phyloP scores from a whole-genome alignment of 2,888 invertebrate genomes.

The Drosophila vallismaia region DNA sequence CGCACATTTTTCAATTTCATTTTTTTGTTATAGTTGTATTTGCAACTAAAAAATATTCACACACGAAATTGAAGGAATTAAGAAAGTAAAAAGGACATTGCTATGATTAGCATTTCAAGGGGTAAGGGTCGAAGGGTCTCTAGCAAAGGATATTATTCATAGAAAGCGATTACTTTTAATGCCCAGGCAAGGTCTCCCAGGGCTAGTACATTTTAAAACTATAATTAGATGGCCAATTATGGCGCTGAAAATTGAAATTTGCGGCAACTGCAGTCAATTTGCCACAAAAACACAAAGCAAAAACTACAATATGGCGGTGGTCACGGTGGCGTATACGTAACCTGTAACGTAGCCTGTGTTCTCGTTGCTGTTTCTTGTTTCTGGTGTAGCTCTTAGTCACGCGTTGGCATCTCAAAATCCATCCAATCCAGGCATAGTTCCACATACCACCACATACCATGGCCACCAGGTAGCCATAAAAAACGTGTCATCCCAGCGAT shows the following conservation, averaged over 20 bases:
- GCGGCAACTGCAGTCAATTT: conserved; percentile 49
- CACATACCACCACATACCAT: conserved; percentile 61
- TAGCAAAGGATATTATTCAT: conserved; percentile 39
- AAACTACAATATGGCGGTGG: conserved; percentile 8
- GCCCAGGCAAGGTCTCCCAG: conserved; percentile 37
- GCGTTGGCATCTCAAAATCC: conserved; percentile 52
- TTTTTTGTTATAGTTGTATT: not conserved
- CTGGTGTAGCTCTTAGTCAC: conserved; percentile 40
- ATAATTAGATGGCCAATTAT: conserved; percentile 56
- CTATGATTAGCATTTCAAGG: conserved; percentile 45
- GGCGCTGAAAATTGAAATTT: conserved; percentile 56
- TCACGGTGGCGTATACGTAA: conserved; percentile 43
- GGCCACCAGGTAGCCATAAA: conserved; percentile 58
- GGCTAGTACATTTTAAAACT: conserved; percentile 26
- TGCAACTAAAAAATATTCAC: conserved; percentile 26
- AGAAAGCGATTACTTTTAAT: conserved; percentile 49
- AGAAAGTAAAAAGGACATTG: conserved; percentile 39
- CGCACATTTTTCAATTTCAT: conserved; percentile 13
- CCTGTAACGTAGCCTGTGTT: not conserved
- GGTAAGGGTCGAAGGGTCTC: not conserved
- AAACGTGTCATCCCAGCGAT: conserved; percentile 70
- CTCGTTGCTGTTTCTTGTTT: conserved; percentile 1
- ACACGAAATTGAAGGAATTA: conserved; percentile 27
- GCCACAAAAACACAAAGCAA: conserved; percentile 18
- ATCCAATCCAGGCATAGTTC: conserved; percentile 6